Evolutionary conservation across 2,888 invertebrate species (phyloP).

Genomic region (Corbicula japonica): DNA sequence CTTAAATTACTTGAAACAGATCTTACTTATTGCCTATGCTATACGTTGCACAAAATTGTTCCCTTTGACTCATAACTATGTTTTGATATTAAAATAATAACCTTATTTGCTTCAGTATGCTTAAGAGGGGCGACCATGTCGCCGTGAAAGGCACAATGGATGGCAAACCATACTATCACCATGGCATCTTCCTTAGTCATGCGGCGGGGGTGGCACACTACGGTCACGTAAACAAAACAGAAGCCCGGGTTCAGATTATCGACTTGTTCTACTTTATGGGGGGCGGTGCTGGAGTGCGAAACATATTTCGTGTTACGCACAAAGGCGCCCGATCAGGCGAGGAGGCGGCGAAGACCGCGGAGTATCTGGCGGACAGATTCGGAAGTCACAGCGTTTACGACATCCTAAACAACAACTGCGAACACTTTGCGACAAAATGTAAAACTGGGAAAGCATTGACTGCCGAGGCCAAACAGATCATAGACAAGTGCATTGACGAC

Average conservation of each 20-base stretch:
- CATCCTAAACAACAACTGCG: slow-evolving; percentile 43
- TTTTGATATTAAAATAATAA: no score
- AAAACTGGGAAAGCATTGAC: slow-evolving; percentile 41
- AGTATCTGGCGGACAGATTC: slow-evolving; percentile 11
- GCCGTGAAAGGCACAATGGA: slow-evolving; percentile 35
- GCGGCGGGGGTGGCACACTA: slow-evolving; percentile 48
- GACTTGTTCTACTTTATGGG: slow-evolving; percentile 33
- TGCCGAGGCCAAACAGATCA: no score
- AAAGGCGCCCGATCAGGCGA: slow-evolving; percentile 14
- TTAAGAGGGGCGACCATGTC: slow-evolving; percentile 48
- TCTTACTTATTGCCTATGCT: no score
- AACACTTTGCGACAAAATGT: slow-evolving; percentile 54
- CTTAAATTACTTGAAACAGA: no score
- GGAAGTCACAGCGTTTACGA: slow-evolving; percentile 23
- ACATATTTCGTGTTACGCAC: slow-evolving; percentile 38
- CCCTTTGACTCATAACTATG: no score
- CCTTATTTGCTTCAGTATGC: slow-evolving; percentile 14
- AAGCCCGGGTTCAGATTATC: slow-evolving; percentile 23
- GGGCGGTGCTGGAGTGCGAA: slow-evolving; percentile 15
- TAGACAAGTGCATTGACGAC: no score
- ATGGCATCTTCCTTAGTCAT: slow-evolving; percentile 49
- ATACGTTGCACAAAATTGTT: no score
- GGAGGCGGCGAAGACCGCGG: slow-evolving; percentile 22
- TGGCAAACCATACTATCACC: slow-evolving; percentile 43
- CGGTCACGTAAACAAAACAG: slow-evolving; percentile 21